Base-by-base conservation (phyloP, 1,140 invertebrate genomes). In the Lutraria rhynchaena region DNA sequence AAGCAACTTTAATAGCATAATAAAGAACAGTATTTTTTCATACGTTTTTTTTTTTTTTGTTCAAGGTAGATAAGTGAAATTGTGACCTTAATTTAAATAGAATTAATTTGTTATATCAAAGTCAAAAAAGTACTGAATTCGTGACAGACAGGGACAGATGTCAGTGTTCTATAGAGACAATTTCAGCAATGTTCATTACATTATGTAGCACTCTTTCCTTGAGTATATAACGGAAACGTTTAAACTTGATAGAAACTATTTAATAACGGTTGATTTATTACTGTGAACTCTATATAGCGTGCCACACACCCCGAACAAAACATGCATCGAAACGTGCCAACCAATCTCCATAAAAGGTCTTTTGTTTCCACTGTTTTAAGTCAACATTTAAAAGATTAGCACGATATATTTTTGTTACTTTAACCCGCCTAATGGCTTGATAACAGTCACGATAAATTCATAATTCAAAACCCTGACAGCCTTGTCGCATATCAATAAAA, bases 271-370 rank as follows among this genome's bases (percentile, higher is more conserved):
- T 49, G 29, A 67, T 67, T 67, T 67, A 67, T 46, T 41, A 46
- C 41, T 11, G 41, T 49, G 5, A 7, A 41, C 24, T 49, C 44
- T 75, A 22, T 22, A 24, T 63, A 75, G 49, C 33, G 41, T 75
- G 73, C 73, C 73, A 75, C 73, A 75, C 73, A 75, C 73, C 55
- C 35, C 19, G 24, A n/a, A 75, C 73, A 75, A 75, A 61, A 49
- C 35, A 75, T 13, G 73, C 73, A 60, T 46, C 58, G 57, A 75
- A 15, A 24, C 44, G 73, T 61, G 73, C 37, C 55, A 75, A 60
- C 57, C 37, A 13, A 60, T 55, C 29, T 61, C 73, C 35, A 75
- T 75, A 75, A 75, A 60, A 60, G 55, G 55, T 61, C 44, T 61
- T 46, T 75, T 75, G 73, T 75, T 35, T 75, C 44, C 22, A 61